These are phyloP conservation scores for Cerceris rybyensis DNA, from an alignment of 2,888 invertebrate species.

Conservation along the genomic window DNA sequence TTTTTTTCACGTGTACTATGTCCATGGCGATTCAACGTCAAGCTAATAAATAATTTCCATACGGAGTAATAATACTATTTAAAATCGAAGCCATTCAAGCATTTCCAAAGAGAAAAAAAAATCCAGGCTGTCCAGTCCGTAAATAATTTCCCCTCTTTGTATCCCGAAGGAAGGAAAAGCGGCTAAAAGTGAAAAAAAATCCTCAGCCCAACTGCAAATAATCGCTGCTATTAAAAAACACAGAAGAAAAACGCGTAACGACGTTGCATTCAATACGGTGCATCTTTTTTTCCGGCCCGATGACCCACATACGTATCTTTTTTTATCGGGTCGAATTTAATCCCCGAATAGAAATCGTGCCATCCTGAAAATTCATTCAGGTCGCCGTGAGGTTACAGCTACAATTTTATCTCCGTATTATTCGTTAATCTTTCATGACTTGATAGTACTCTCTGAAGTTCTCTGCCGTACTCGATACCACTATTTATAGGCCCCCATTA, in stretches of 20 bases:
- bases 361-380: conserved; percentile 21
- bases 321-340: conserved; percentile 14
- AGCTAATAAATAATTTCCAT: too few species aligned
- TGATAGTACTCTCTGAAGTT: conserved; percentile 22
- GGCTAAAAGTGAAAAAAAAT: neutral
- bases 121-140: too few species aligned
- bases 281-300: neutral
- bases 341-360: neutral
- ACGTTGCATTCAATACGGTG: conserved; percentile 12
- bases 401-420: conserved; percentile 21
- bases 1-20: too few species aligned
- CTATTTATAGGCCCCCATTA: conserved; percentile 57
- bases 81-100: too few species aligned
- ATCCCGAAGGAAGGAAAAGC: too few species aligned
- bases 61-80: too few species aligned
- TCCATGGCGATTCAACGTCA: too few species aligned
- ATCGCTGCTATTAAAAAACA: conserved; percentile 18
- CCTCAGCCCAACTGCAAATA: neutral
- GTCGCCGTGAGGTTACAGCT: conserved; percentile 14
- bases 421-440: conserved; percentile 28
- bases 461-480: conserved; percentile 16
- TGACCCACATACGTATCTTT: conserved; percentile 24
- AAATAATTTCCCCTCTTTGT: too few species aligned
- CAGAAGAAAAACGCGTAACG: neutral
- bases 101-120: too few species aligned